A percentile compares a stretch with the other conserved stretches of the same genome.
Evolutionary conservation across 2,888 invertebrate genomes (phyloP).

Genomic region (Penaeus monodon): DNA sequence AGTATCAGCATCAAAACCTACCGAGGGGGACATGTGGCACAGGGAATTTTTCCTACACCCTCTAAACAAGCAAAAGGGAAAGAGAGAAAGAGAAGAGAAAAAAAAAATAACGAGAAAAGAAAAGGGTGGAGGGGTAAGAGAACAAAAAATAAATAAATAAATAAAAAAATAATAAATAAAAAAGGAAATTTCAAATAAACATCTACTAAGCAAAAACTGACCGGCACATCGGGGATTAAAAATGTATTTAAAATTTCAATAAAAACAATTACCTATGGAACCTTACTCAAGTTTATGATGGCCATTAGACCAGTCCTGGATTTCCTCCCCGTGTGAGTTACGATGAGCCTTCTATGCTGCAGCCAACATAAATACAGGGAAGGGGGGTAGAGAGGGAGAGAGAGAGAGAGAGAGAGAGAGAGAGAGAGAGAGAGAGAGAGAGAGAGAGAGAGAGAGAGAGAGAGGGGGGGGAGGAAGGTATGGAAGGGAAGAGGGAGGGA

Average conservation of each 20-base stretch:
- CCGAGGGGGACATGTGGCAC: too few species aligned
- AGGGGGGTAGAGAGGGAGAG: constrained; percentile 4
- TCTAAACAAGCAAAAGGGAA: too few species aligned
- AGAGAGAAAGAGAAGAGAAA: too few species aligned
- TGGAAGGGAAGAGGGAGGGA: background rate
- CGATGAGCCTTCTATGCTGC: constrained; percentile 37
- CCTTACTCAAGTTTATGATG: constrained; percentile 37
- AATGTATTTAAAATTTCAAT: constrained; percentile 48
- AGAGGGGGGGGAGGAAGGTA: background rate
- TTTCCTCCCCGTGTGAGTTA: constrained; percentile 51
- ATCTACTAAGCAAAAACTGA: background rate
- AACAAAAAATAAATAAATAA: too few species aligned
- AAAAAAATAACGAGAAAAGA: too few species aligned
- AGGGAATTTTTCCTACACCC: too few species aligned
- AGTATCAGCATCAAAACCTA: too few species aligned
- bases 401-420: constrained; percentile 9
- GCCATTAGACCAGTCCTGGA: constrained; percentile 50
- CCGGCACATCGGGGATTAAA: background rate
- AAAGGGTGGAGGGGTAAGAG: too few species aligned
- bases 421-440: background rate
- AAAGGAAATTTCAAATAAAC: too few species aligned
- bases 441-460: background rate
- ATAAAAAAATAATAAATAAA: too few species aligned
- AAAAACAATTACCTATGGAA: constrained; percentile 58
- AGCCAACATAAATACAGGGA: constrained; percentile 37